A percentile compares a stretch with the other conserved stretches of the same genome.
phyloP scores from a whole-genome alignment of 2,113 vertebrate genomes.

The Oostethus manadensis region DNA sequence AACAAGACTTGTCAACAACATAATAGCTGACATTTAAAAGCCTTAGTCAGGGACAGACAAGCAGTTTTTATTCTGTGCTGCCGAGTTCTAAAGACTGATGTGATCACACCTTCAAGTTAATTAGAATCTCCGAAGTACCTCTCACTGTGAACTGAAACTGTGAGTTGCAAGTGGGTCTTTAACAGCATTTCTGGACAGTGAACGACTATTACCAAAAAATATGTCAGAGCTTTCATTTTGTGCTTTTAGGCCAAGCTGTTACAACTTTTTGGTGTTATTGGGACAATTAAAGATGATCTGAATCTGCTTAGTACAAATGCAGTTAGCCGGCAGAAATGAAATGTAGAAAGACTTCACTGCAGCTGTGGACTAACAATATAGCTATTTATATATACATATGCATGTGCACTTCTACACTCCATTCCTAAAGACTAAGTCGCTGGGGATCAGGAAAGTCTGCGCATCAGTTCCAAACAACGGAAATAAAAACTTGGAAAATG shows the following conservation, averaged over 20 bases:
- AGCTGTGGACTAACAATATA: background rate
- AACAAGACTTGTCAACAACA: constrained; percentile 3
- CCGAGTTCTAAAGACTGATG: background rate
- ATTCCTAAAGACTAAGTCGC: no score
- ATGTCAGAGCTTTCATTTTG: background rate
- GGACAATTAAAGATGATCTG: constrained; percentile 4
- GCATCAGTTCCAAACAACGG: no score
- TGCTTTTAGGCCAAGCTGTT: constrained; percentile 1
- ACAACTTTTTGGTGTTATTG: constrained; percentile 1
- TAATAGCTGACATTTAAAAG: constrained; percentile 24
- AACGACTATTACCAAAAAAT: background rate
- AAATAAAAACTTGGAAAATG: no score
- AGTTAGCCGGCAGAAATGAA: constrained; percentile 1
- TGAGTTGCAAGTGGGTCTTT: background rate
- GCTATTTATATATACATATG: no score
- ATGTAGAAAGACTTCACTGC: background rate
- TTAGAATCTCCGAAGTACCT: background rate
- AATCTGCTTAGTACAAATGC: background rate
- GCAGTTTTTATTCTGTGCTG: background rate
- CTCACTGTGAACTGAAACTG: background rate
- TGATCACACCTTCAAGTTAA: constrained; percentile 1
- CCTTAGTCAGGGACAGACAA: background rate
- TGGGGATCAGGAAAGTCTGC: no score
- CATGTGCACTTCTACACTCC: no score
- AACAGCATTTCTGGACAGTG: background rate